These are phyloP conservation scores for Amazona guildingii DNA, from an alignment of 2,113 vertebrate genomes.

Conservation along the genomic window DNA sequence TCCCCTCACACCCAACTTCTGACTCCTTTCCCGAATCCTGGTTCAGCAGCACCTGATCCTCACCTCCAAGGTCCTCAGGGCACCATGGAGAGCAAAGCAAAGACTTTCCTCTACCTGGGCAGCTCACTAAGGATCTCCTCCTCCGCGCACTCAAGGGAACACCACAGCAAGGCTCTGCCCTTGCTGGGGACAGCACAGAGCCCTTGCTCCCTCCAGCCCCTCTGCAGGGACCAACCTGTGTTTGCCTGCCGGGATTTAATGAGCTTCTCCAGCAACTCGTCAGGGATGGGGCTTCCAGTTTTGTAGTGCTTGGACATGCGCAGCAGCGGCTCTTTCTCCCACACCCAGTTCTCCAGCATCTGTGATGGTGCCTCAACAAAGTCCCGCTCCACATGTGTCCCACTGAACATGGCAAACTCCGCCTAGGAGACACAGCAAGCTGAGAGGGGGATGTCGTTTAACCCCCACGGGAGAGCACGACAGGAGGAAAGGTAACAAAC, in stretches of 20 bases:
- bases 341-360: slow-evolving; percentile 99
- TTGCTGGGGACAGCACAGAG: not conserved
- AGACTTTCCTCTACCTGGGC: not conserved
- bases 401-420: slow-evolving; percentile 96
- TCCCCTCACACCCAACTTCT: not conserved
- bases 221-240: slow-evolving; percentile 74
- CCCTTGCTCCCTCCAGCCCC: no score
- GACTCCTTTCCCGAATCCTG: not conserved
- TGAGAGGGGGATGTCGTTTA: rapidly evolving
- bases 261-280: slow-evolving; percentile 89
- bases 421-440: slow-evolving; percentile 69
- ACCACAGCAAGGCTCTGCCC: rapidly evolving
- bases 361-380: slow-evolving; percentile 96
- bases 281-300: slow-evolving; percentile 78
- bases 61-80: not conserved
- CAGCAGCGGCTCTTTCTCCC: slow-evolving; percentile 91
- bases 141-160: rapidly evolving
- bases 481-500: rapidly evolving
- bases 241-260: slow-evolving; percentile 94
- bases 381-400: slow-evolving; percentile 94
- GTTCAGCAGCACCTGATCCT: not conserved
- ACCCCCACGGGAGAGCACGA: rapidly evolving
- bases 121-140: not conserved
- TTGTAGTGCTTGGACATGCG: slow-evolving; percentile 94
- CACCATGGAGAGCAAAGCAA: not conserved